phyloP scores from a whole-genome alignment of 1,140 invertebrate species.

The Pseudoatta argentina region DNA sequence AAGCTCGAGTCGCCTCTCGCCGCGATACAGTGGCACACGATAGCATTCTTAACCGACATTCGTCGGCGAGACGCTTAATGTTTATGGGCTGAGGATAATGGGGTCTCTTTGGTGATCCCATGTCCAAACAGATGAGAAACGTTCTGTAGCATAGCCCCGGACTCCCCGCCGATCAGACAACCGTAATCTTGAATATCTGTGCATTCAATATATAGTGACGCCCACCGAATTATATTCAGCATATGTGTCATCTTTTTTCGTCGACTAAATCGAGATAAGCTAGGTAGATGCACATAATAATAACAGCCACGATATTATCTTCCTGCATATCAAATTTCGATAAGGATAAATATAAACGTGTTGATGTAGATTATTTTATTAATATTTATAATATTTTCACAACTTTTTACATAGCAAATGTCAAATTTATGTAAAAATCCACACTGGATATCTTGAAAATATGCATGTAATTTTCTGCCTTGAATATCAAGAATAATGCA shows the following conservation, averaged over 20 bases:
- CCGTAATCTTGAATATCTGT: not conserved
- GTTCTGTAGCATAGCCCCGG: not conserved
- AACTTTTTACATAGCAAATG: not conserved
- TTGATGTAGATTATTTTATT: not conserved
- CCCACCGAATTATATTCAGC: conserved; percentile 53
- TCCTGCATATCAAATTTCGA: not conserved
- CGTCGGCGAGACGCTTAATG: conserved; percentile 56
- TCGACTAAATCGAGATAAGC: conserved; percentile 32
- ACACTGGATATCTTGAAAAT: not conserved
- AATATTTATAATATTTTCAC: not conserved
- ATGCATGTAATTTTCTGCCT: not conserved
- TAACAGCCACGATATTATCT: not conserved
- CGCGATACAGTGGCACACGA: conserved; percentile 28
- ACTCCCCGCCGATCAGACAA: conserved; percentile 45
- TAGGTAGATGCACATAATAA: not conserved
- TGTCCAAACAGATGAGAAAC: conserved; percentile 64
- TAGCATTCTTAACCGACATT: conserved; percentile 54
- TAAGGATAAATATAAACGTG: not conserved
- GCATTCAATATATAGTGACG: conserved; percentile 21
- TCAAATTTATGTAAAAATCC: not conserved
- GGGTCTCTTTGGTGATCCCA: conserved; percentile 40
- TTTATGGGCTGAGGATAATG: conserved; percentile 65
- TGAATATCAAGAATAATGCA: not conserved
- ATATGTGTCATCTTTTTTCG: conserved; percentile 21
- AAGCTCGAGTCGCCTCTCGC: not conserved